A percentile compares a stretch with the other conserved stretches of the same genome.
Conservation (phyloP, 2,797 vertebrate species). For the Echiichthys vipera region DNA sequence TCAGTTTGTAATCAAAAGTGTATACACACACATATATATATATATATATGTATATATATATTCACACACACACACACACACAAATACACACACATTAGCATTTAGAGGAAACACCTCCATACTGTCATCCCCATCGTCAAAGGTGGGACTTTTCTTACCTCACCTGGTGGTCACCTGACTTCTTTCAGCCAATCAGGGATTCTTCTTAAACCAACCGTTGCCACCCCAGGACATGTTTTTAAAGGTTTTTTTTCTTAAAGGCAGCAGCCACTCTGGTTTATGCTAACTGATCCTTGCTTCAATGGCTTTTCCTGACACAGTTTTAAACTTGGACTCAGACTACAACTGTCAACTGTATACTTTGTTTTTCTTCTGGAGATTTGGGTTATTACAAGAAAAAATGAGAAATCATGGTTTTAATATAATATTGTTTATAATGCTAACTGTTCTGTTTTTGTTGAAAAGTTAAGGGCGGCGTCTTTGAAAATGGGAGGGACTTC, state of each 20-base stretch:
- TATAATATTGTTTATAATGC: constrained; percentile 76
- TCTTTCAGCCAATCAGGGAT: constrained; percentile 90
- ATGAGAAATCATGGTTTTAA: constrained; percentile 73
- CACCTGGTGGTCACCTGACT: constrained; percentile 88
- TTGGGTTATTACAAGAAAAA: constrained; percentile 69
- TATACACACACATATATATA: constrained; percentile 57
- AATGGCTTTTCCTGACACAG: constrained; percentile 61
- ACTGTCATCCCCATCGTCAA: constrained; percentile 73
- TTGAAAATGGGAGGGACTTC: constrained; percentile 60
- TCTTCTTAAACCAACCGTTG: constrained; percentile 83
- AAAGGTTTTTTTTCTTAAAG: constrained; percentile 73
- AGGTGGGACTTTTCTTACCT: constrained; percentile 84
- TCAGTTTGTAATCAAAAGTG: constrained; percentile 71
- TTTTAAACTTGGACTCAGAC: constrained; percentile 74
- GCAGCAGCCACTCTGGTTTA: constrained; percentile 69
- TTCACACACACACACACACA: constrained; percentile 47
- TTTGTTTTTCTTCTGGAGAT: constrained; percentile 58
- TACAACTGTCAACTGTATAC: constrained; percentile 65
- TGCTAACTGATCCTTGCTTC: constrained; percentile 62
- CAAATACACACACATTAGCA: constrained; percentile 56
- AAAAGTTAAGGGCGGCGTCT: constrained; percentile 58
- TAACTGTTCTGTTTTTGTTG: constrained; percentile 68
- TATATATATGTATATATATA: constrained; percentile 11
- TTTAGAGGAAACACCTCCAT: constrained; percentile 71
- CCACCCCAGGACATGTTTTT: constrained; percentile 81